phyloP scores from a whole-genome alignment of 2,888 invertebrate genomes.

The Apotomis capreana region DNA sequence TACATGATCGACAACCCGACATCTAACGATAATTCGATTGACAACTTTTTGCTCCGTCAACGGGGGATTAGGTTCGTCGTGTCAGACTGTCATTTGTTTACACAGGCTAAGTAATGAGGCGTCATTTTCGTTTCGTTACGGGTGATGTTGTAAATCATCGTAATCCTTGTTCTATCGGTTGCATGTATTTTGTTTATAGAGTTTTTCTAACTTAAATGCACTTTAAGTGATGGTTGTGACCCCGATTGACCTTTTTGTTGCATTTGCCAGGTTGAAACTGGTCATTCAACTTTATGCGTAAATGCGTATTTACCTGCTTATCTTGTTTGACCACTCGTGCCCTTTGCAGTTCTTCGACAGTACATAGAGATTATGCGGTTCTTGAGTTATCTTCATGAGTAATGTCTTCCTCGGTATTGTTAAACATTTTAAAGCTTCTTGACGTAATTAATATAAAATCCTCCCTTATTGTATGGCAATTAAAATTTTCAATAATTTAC shows the following conservation, averaged over 20 bases:
- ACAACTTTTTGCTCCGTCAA: conserved; percentile 41
- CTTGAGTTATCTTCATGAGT: conserved; percentile 8
- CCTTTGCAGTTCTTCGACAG: conserved; percentile 27
- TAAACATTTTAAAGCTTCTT: too few relatives aligned
- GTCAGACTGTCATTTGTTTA: conserved; percentile 21
- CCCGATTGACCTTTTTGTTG: conserved; percentile 26
- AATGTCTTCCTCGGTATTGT: not conserved
- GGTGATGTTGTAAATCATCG: conserved; percentile 4
- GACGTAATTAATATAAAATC: too few relatives aligned
- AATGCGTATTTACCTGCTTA: conserved; percentile 24
- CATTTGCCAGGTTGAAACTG: conserved; percentile 27
- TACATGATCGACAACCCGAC: conserved; percentile 66
- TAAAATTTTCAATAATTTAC: too few relatives aligned
- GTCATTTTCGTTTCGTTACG: conserved; percentile 21
- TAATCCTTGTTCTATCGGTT: too few relatives aligned
- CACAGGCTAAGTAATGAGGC: conserved; percentile 19
- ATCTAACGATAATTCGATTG: conserved; percentile 58
- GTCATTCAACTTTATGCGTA: conserved; percentile 34
- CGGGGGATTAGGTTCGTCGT: conserved; percentile 17
- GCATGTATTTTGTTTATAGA: not conserved
- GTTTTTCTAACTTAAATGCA: conserved; percentile 9
- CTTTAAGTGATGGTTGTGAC: conserved; percentile 25
- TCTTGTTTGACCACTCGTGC: conserved; percentile 32
- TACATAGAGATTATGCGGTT: conserved; percentile 1
- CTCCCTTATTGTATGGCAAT: too few relatives aligned